These are phyloP conservation scores for Beris morrisii DNA, from an alignment of 2,888 invertebrate species.

Conservation along the genomic window DNA sequence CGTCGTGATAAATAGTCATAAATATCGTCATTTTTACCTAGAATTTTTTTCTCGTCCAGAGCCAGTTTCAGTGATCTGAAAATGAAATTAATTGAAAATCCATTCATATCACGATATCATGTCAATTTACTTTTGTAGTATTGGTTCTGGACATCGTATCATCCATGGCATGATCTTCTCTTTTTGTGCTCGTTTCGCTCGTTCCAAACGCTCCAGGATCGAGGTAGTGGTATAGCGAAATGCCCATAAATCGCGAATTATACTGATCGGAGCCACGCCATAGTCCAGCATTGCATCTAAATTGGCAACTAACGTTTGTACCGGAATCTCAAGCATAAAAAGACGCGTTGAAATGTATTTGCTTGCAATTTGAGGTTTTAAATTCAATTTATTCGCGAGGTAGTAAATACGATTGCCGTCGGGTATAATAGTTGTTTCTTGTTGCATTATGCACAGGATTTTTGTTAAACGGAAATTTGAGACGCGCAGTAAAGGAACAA, in stretches of 20 bases:
- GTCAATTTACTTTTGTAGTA: constrained; percentile 59
- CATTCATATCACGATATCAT: background rate
- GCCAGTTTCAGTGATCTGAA: constrained; percentile 51
- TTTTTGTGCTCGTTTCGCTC: constrained; percentile 58
- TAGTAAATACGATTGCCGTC: constrained; percentile 63
- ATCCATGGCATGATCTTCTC: constrained; percentile 67
- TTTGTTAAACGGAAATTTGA: constrained; percentile 50
- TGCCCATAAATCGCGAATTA: constrained; percentile 66
- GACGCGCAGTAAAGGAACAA: constrained; percentile 59
- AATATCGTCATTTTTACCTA: constrained; percentile 59
- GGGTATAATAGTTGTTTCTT: constrained; percentile 55
- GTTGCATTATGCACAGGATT: constrained; percentile 44
- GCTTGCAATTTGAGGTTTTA: constrained; percentile 57
- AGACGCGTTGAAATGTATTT: constrained; percentile 58
- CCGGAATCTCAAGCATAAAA: constrained; percentile 62
- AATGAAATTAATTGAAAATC: constrained; percentile 37
- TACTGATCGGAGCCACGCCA: constrained; percentile 60
- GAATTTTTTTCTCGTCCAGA: constrained; percentile 55
- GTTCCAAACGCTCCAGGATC: constrained; percentile 59
- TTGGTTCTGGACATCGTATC: constrained; percentile 63
- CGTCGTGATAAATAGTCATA: constrained; percentile 61
- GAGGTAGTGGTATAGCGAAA: constrained; percentile 62
- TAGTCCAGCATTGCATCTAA: constrained; percentile 60
- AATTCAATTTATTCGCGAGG: constrained; percentile 58
- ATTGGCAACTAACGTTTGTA: constrained; percentile 60